A percentile compares a stretch with the other conserved stretches of the same genome.
phyloP scores from a whole-genome alignment of 35 echinoderm and acorn worm species.

The Apostichopus japonicus region DNA sequence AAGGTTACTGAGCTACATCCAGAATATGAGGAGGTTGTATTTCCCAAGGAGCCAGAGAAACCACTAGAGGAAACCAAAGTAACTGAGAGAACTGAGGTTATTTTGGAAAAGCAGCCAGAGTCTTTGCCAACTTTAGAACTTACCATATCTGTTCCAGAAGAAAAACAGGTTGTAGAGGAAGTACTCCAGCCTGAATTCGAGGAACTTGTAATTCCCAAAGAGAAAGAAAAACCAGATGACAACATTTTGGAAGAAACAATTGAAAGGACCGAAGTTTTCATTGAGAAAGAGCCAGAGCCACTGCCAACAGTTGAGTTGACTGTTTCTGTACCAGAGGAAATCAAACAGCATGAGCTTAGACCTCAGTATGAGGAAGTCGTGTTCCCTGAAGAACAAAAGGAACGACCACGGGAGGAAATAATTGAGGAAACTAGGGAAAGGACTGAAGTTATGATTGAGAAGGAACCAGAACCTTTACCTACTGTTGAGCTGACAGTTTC shows the following conservation, averaged over 20 bases:
- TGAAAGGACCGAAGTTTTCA: conserved; percentile 72
- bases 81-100: conserved; percentile 51
- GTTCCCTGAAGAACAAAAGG: conserved; percentile 34
- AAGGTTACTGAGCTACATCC: background rate
- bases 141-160: conserved; percentile 65
- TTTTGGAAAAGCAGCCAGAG: conserved; percentile 64
- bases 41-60: conserved; percentile 35
- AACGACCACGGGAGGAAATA: conserved; percentile 10
- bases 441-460: conserved; percentile 69
- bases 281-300: conserved; percentile 63
- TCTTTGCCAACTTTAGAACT: conserved; percentile 73
- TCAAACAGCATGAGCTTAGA: background rate
- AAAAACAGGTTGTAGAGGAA: conserved; percentile 38
- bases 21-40: conserved; percentile 29
- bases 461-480: conserved; percentile 55
- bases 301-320: conserved; percentile 61
- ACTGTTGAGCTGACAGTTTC: conserved; percentile 68
- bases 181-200: conserved; percentile 68
- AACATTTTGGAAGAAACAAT: conserved; percentile 40
- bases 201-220: conserved; percentile 56
- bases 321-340: conserved; percentile 51
- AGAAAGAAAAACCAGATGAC: conserved; percentile 28
- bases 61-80: background rate
- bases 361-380: conserved; percentile 50
- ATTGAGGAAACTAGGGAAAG: conserved; percentile 36